These are phyloP conservation scores for Schlechtendalia chinensis DNA, from an alignment of 1,140 invertebrate species.

Conservation along the genomic window DNA sequence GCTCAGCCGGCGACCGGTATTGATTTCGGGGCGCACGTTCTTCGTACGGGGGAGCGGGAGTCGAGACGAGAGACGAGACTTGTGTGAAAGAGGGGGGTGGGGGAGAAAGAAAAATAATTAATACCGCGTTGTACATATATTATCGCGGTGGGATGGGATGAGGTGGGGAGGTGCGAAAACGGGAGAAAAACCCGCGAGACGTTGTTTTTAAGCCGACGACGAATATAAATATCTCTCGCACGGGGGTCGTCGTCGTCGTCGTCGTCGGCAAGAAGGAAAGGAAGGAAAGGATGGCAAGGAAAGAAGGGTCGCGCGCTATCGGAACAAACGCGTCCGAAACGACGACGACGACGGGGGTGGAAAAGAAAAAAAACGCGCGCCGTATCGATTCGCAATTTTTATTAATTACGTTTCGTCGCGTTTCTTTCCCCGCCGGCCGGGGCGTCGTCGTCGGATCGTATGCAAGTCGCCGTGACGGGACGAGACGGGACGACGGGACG, in stretches of 20 bases:
- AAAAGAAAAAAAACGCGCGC: not conserved
- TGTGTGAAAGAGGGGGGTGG: too few relatives aligned
- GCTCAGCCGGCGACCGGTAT: slow-evolving; percentile 1
- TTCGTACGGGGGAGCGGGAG: too few relatives aligned
- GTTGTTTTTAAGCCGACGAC: slow-evolving; percentile 35
- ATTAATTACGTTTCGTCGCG: slow-evolving; percentile 46
- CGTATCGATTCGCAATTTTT: slow-evolving; percentile 48
- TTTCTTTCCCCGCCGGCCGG: slow-evolving; percentile 23
- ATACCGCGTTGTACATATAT: not conserved
- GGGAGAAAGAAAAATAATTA: slow-evolving; percentile 16
- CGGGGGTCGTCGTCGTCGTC: slow-evolving; percentile 17
- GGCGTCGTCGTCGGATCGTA: slow-evolving; percentile 23
- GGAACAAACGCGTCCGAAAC: not conserved
- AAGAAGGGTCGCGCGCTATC: slow-evolving; percentile 36
- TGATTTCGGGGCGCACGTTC: slow-evolving; percentile 12
- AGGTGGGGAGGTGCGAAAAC: slow-evolving; percentile 31
- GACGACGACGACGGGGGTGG: too few relatives aligned
- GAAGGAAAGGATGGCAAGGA: not conserved
- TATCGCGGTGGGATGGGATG: too few relatives aligned
- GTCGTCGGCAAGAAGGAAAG: too few relatives aligned
- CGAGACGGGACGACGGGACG: slow-evolving; percentile 31
- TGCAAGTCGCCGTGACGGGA: slow-evolving; percentile 15
- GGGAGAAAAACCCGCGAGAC: slow-evolving; percentile 26
- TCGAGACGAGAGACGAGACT: too few relatives aligned
- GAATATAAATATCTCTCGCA: slow-evolving; percentile 30